phyloP scores from a whole-genome alignment of 2,888 invertebrate genomes.

The Nomada hirtipes region DNA sequence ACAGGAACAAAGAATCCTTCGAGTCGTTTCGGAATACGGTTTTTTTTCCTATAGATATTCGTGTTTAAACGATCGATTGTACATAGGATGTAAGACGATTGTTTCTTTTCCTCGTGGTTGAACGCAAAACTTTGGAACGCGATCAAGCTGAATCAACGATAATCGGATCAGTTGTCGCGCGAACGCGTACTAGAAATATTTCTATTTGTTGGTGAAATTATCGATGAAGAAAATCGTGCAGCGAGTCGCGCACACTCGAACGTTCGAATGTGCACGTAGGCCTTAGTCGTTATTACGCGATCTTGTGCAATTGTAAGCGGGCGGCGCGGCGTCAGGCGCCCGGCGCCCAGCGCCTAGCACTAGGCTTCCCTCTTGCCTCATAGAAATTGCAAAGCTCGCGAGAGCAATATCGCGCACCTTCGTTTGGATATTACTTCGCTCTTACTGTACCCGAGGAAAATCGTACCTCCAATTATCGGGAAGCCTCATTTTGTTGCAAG shows the following conservation, averaged over 20 bases:
- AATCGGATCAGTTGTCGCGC: not conserved
- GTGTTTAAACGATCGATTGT: not conserved
- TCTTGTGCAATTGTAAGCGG: slow-evolving; percentile 65
- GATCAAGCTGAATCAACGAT: not conserved
- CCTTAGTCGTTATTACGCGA: slow-evolving; percentile 57
- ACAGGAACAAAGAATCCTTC: not conserved
- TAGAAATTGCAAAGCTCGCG: slow-evolving; percentile 40
- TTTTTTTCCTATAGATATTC: no score
- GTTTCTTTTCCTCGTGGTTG: not conserved
- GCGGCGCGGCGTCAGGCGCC: slow-evolving; percentile 32
- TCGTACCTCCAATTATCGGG: slow-evolving; percentile 56
- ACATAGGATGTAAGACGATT: not conserved
- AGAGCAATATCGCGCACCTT: slow-evolving; percentile 23
- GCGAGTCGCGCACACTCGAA: slow-evolving; percentile 50
- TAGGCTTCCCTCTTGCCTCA: slow-evolving; percentile 35
- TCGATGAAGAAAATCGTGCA: slow-evolving; percentile 53
- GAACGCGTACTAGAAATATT: not conserved
- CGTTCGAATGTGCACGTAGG: no score
- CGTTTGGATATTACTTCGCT: slow-evolving; percentile 39
- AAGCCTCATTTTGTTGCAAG: slow-evolving; percentile 30
- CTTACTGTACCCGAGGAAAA: slow-evolving; percentile 9
- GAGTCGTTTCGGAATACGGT: no score
- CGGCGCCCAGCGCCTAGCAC: not conserved
- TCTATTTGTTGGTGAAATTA: slow-evolving; percentile 46
- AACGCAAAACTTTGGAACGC: not conserved